Base-by-base conservation (phyloP, 2,113 vertebrate genomes). In the Rallus limicola region DNA sequence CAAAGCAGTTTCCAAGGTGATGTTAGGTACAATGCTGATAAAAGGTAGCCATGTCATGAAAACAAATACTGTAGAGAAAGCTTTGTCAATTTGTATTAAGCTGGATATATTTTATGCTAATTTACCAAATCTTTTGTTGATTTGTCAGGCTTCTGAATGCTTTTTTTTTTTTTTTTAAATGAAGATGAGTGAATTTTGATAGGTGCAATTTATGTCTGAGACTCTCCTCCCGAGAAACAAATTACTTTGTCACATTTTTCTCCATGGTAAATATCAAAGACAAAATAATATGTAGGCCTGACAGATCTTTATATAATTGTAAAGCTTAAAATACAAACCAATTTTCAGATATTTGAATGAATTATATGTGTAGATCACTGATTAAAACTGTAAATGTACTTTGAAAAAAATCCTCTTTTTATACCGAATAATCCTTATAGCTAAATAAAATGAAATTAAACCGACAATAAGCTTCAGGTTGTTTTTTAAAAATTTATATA, bases 51-150 rank as follows among this genome's bases (percentile, higher is more conserved):
- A 67, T 93, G 95, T 97, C 95, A 97, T 63, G 92, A 97, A 97
- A 98, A 97, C 88, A 98, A 98, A 98, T 97, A 93, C 95, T 95
- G 86, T 87, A 97, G 83, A 94, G 92, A 93, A 88, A 94, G 93
- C 96, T 94, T 96, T 93, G 97, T 94, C 78, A 96, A 88, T 91
- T 97, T 95, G 82, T 93, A 90, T 80, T 95, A 98, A 98, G 97
- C 96, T 98, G 95, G 97, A 98, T 98, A 95, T 97, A 97, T 98
- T 97, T 98, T 98, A 98, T 98, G 97, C 96, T 98, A 98, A 98
- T 98, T 90, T 88, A 94, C 92, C 84, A 95, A 86, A 91, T 36
- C 90, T 70, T 88, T 93, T 97, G 87, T 95, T 90, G 78, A 92
- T 93, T 94, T 95, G 68, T 42, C 86, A 76, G 56, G 40, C 26